Evolutionary conservation across 2,113 vertebrate species (phyloP).

Genomic region (Toxotes jaculatrix): DNA sequence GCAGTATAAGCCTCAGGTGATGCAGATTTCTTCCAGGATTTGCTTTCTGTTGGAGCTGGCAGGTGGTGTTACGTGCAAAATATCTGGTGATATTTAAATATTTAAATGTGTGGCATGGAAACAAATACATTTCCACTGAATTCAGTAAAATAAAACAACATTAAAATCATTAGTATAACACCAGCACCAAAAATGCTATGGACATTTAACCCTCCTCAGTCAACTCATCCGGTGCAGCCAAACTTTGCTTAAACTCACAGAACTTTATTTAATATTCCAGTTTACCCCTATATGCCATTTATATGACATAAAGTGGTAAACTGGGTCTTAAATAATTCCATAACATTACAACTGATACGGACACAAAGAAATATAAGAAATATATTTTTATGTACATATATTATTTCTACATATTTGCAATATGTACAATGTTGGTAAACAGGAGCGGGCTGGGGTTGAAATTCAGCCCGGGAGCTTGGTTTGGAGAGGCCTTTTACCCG

Average conservation of each 20-base stretch:
- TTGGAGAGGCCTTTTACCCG: too few species aligned
- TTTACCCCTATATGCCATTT: not conserved
- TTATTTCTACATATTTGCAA: too few species aligned
- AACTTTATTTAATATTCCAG: not conserved
- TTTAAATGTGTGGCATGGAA: not conserved
- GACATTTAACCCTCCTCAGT: not conserved
- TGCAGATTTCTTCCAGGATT: not conserved
- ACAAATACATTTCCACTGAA: not conserved
- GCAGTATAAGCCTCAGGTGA: slow-evolving; percentile 36
- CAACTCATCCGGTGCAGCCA: too few species aligned
- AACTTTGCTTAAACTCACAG: not conserved
- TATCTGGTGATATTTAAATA: not conserved
- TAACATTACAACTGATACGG: too few species aligned
- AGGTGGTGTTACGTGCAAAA: slow-evolving; percentile 4
- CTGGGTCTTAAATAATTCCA: too few species aligned
- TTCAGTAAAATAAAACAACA: not conserved
- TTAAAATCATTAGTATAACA: not conserved
- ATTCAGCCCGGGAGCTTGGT: too few species aligned
- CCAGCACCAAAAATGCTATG: not conserved
- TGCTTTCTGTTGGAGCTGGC: not conserved
- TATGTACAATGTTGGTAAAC: too few species aligned
- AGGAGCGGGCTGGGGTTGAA: too few species aligned
- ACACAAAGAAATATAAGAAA: not conserved
- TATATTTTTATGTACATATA: too few species aligned
- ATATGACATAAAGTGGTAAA: too few species aligned